phyloP scores from a whole-genome alignment of 2,113 vertebrate species.

The Salvelinus sp. region DNA sequence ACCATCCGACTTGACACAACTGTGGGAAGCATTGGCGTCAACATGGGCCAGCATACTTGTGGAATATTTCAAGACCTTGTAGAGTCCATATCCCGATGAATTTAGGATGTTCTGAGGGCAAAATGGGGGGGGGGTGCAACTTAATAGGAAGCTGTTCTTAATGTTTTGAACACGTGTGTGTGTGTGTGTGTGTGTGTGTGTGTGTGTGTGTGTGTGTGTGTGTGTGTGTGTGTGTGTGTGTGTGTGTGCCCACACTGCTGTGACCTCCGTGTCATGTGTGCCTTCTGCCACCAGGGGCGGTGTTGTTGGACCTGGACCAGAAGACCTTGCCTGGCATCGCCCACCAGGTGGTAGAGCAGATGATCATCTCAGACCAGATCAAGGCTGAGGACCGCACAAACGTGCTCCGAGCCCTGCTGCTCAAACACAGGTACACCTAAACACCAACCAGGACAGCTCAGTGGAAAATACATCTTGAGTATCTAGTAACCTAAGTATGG shows the following conservation, averaged over 20 bases:
- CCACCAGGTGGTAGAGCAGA: slow-evolving; percentile 97
- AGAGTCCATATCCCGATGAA: too few species aligned
- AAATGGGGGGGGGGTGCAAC: too few species aligned
- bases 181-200: not conserved
- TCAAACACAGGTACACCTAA: slow-evolving; percentile 89
- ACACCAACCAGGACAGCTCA: not conserved
- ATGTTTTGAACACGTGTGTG: too few species aligned
- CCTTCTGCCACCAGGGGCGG: slow-evolving; percentile 76
- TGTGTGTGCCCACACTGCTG: not conserved
- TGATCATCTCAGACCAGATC: slow-evolving; percentile 98
- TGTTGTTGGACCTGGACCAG: slow-evolving; percentile 93
- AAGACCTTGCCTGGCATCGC: slow-evolving; percentile 92
- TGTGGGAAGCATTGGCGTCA: too few species aligned
- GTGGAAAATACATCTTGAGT: not conserved
- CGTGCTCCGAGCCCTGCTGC: slow-evolving; percentile 89
- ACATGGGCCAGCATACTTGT: too few species aligned
- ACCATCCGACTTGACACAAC: too few species aligned
- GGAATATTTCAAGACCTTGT: too few species aligned
- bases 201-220: not conserved
- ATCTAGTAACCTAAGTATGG: too few species aligned
- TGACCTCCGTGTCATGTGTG: not conserved
- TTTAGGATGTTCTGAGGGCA: too few species aligned
- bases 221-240: not conserved
- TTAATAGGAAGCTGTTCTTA: too few species aligned
- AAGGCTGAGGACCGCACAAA: slow-evolving; percentile 93